Base-by-base conservation (phyloP, 92 coral and sea anemone species). In the Siderastrea siderea region DNA sequence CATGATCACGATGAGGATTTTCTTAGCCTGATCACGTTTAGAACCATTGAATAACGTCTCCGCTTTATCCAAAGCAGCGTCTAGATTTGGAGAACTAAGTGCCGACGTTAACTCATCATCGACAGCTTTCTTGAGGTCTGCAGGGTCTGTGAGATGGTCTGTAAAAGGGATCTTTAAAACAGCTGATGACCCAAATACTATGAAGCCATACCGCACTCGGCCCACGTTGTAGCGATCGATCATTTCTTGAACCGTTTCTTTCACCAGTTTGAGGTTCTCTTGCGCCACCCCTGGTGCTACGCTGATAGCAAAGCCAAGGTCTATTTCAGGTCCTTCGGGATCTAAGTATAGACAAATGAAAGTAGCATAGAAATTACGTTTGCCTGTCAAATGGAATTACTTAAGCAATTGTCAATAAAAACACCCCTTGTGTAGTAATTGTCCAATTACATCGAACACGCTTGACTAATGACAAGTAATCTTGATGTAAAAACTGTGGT, bases 291-390 rank as follows among this genome's bases (percentile, higher is more conserved):
- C 91, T 47, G 94, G 83, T 6, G 96, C 80, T 10, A 94, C 93
- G 72, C 92, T 93, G 55, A 95, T 38, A 16, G 98, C 98, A 75
- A 95, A 95, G 1, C 83, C 98, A 45, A 95, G 85, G 85, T 95
- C 98, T 6, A 93, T 52, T 5, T 89, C 91, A 2, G 87, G 74
- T 59, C 77, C 78, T 19, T 70, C 49, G 1, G 86, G 86, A 11
- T 84, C 87, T 84, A 52, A 43, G 15, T 7, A 8, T 15, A 9
- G 17, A 84, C 14, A 2, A 54, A 50, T 10, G 43, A 1, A 58
- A 45, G 49, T 3, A 43, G 2, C 52, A 1, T 47, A 11, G 5
- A 26, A 26, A 26, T 26, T 26, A 26, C 38, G 38, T 26, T 26
- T 26, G 38, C 38, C 38, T 26, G 38, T 26, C 38, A 26, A 26